Evolutionary conservation across 2,797 vertebrate species (phyloP).

Genomic region (Notolabrus celidotus): DNA sequence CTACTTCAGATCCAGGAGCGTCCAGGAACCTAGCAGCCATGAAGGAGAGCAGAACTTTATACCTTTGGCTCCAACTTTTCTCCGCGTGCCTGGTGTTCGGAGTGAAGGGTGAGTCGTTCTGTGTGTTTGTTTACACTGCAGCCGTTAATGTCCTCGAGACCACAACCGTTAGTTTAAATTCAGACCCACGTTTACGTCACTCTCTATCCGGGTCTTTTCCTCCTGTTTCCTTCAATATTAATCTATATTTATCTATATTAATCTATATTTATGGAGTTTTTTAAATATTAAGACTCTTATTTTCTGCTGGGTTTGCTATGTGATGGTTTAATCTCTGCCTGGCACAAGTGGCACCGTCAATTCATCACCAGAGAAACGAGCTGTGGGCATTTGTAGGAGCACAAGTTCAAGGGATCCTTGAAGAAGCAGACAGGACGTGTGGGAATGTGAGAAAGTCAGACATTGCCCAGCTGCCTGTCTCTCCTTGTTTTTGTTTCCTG

Average conservation of each 20-base stretch:
- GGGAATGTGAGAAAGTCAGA: conserved; percentile 24
- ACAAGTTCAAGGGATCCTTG: conserved; percentile 30
- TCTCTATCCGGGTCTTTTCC: no score
- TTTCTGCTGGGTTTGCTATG: not conserved
- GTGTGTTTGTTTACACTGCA: conserved; percentile 45
- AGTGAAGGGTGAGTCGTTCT: conserved; percentile 75
- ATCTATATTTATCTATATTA: not conserved
- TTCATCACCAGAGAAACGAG: conserved; percentile 34
- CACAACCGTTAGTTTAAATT: not conserved
- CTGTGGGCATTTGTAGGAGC: conserved; percentile 15
- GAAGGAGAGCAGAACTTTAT: conserved; percentile 54
- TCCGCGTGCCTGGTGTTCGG: conserved; percentile 64
- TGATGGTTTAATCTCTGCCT: not conserved
- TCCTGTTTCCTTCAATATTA: not conserved
- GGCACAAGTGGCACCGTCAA: conserved; percentile 8
- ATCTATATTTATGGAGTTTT: not conserved
- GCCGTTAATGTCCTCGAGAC: conserved; percentile 18
- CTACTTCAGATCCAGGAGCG: not conserved
- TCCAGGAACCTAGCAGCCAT: conserved; percentile 49
- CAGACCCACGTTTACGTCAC: not conserved
- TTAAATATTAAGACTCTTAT: not conserved
- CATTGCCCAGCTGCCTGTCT: not conserved
- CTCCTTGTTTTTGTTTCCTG: no score
- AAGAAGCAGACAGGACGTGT: conserved; percentile 33
- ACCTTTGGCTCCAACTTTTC: conserved; percentile 73